Conservation (phyloP, 2,797 vertebrate genomes). For the Hippocampus kuda region DNA sequence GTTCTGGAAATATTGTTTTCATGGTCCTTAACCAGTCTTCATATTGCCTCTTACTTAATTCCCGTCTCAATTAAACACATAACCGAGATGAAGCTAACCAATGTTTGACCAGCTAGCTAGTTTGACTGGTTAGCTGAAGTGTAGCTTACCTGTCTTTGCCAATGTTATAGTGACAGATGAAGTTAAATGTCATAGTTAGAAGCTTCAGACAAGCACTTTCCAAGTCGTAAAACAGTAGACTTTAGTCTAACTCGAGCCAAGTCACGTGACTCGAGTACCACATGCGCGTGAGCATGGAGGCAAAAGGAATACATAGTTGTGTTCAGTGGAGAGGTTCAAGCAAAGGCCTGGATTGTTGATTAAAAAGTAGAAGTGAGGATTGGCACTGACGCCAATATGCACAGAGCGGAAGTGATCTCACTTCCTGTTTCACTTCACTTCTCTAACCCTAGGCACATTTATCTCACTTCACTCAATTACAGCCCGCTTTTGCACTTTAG, state of each 20-base stretch:
- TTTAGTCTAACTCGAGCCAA: background rate
- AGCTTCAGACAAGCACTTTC: too few relatives aligned
- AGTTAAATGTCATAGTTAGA: too few relatives aligned
- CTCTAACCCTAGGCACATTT: constrained; percentile 34
- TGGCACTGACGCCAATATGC: constrained; percentile 16
- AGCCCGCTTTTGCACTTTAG: background rate
- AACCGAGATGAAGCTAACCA: too few relatives aligned
- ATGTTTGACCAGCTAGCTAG: too few relatives aligned
- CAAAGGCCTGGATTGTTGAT: constrained; percentile 15
- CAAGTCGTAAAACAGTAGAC: too few relatives aligned
- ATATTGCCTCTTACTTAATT: too few relatives aligned
- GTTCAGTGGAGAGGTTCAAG: background rate
- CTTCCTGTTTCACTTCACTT: constrained; percentile 54
- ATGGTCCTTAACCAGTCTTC: too few relatives aligned
- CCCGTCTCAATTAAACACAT: too few relatives aligned
- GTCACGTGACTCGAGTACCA: background rate
- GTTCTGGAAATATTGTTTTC: too few relatives aligned
- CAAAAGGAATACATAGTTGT: background rate
- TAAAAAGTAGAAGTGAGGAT: constrained; percentile 44
- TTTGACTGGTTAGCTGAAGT: too few relatives aligned
- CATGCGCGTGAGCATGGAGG: background rate
- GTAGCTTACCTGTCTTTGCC: too few relatives aligned
- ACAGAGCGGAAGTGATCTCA: constrained; percentile 49
- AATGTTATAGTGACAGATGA: too few relatives aligned
- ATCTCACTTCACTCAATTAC: constrained; percentile 17